phyloP scores from a whole-genome alignment of 2,888 invertebrate genomes.

The Phlogophora meticulosa region DNA sequence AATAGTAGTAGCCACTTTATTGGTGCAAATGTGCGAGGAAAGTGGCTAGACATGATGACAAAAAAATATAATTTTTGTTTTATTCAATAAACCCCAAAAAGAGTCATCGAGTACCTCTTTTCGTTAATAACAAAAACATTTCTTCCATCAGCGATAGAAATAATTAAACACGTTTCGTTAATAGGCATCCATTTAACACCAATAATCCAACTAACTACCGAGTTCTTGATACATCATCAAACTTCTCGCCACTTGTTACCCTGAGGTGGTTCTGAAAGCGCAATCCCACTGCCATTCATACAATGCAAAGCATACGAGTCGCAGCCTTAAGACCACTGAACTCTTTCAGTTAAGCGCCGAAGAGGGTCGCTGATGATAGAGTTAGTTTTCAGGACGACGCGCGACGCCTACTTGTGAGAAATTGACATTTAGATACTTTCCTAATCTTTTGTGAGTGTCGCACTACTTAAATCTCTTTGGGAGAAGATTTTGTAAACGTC shows the following conservation, averaged over 20 bases:
- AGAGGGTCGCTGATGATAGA: slow-evolving; percentile 43
- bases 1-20: background rate
- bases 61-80: background rate
- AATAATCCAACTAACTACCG: slow-evolving; percentile 38
- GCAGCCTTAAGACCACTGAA: background rate
- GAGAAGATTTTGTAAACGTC: background rate
- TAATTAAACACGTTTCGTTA: slow-evolving; percentile 31
- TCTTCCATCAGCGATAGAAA: background rate
- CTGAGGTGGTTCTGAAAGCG: slow-evolving; percentile 17
- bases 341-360: slow-evolving; percentile 29
- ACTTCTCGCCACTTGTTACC: slow-evolving; percentile 13
- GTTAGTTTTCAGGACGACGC: slow-evolving; percentile 25
- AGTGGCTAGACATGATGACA: background rate
- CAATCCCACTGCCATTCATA: background rate
- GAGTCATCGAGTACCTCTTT: too few species aligned
- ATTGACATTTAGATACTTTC: slow-evolving; percentile 24
- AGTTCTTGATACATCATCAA: slow-evolving; percentile 30
- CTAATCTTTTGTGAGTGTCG: background rate
- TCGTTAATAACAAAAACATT: background rate
- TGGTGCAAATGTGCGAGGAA: background rate
- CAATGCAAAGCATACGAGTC: background rate
- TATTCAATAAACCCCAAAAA: background rate
- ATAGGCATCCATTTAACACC: slow-evolving; percentile 27
- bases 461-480: background rate
- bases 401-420: slow-evolving; percentile 9